Base-by-base conservation (phyloP, 2,888 invertebrate genomes). In the Callosobruchus maculatus region DNA sequence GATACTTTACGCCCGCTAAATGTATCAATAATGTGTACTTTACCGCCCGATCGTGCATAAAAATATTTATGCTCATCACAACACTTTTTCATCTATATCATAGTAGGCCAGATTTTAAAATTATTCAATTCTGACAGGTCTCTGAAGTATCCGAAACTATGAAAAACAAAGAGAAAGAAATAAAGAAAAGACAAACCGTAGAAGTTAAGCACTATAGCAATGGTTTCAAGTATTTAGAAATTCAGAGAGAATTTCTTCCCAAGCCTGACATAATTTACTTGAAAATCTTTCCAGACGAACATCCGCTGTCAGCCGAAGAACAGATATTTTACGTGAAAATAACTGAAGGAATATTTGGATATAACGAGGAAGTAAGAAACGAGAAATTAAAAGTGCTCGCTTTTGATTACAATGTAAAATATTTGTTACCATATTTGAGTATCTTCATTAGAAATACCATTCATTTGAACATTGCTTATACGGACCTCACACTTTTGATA, bases 281-380 rank as follows among this genome's bases (percentile, higher is more conserved):
- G 20, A 83, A 83, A 76, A 74, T 84, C 22, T 73, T 77, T 70
- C 82, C 82, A 18, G 78, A 80, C 74, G 73, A 76, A 7, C 84
- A 84, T 73, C 75, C 72, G 22, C 76, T 84, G 5, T 82, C 83
- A 18, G 75, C 76, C 5, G 83, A 84, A 78, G 81, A 84, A 76
- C 84, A 84, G 76, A 77, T 77, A 21, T 82, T 82, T 72, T 84
- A 81, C 71, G 73, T 82, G 20, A 81, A 79, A 72, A 76, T 84
- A 67, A 84, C 83, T 0, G 84, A 83, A 78, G 82, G 79, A 21
- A 77, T 83, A 66, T 84, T 83, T 73, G 83, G 83, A n/a, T 84
- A 80, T 69, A 83, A 80, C 68, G 84, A 84, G 74, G 82, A 82
- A 78, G 73, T 81, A 49, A 78, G 84, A 74, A 83, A 81, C 71